These are phyloP conservation scores for Thymelicus lineola DNA, from an alignment of 2,888 invertebrate genomes.

Conservation along the genomic window DNA sequence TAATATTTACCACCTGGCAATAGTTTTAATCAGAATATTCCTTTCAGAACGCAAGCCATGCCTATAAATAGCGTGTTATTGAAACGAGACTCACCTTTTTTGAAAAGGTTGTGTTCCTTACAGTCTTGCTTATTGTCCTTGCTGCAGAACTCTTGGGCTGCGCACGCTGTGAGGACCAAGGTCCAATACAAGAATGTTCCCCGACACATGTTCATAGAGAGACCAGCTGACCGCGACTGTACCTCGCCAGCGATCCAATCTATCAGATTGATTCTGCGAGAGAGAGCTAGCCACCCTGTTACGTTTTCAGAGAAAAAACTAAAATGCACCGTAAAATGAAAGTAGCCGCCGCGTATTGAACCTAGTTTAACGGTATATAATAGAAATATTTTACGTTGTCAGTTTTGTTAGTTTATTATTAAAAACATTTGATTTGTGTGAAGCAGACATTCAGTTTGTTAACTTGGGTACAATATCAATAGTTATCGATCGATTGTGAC, in stretches of 20 bases:
- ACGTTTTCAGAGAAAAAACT: slow-evolving; percentile 59
- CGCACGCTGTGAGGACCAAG: slow-evolving; percentile 8
- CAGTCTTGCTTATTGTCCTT: slow-evolving; percentile 23
- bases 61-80: background rate
- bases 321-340: slow-evolving; percentile 73
- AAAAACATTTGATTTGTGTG: background rate
- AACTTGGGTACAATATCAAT: no score
- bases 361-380: background rate
- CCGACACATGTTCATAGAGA: slow-evolving; percentile 27
- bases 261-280: slow-evolving; percentile 63
- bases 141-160: slow-evolving; percentile 26
- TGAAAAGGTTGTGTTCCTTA: slow-evolving; percentile 33
- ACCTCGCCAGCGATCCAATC: slow-evolving; percentile 44
- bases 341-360: slow-evolving; percentile 48
- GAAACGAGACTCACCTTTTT: slow-evolving; percentile 21
- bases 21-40: no score
- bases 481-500: no score
- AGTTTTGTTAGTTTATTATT: slow-evolving; percentile 3
- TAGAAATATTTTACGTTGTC: background rate
- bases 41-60: no score
- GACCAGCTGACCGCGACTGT: slow-evolving; percentile 33
- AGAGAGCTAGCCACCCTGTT: slow-evolving; percentile 59
- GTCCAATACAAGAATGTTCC: slow-evolving; percentile 13
- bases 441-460: no score
- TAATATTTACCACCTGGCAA: no score